Conservation (phyloP, 92 coral and sea anemone species). For the Phymanthus crucifer region DNA sequence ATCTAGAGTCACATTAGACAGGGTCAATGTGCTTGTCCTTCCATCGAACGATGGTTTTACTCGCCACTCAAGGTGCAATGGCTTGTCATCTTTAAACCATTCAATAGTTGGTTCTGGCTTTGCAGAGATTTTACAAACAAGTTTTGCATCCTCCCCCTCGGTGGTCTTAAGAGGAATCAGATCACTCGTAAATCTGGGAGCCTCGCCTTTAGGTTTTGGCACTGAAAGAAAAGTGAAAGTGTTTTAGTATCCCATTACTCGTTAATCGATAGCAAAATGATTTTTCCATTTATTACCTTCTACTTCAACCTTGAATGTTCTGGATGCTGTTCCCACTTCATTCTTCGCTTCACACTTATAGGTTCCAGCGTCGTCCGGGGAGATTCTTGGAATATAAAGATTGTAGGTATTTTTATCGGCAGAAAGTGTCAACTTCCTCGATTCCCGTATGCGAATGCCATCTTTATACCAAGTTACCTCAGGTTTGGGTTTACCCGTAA, state of each 20-base stretch:
- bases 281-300: conserved; percentile 54
- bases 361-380: conserved; percentile 73
- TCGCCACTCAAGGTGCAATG: conserved; percentile 46
- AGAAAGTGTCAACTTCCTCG: conserved; percentile 58
- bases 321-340: conserved; percentile 69
- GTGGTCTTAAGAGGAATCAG: conserved; percentile 60
- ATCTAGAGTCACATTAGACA: conserved; percentile 49
- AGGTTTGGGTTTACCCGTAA: conserved; percentile 88
- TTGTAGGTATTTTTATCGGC: conserved; percentile 58
- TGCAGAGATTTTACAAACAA: conserved; percentile 66
- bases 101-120: conserved; percentile 54
- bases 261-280: neutral
- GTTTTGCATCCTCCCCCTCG: conserved; percentile 66
- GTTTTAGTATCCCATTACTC: neutral
- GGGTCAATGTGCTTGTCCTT: conserved; percentile 38
- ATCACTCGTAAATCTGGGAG: conserved; percentile 61
- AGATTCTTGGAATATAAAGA: conserved; percentile 55
- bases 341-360: conserved; percentile 93
- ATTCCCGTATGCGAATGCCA: conserved; percentile 61
- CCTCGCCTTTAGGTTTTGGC: conserved; percentile 56
- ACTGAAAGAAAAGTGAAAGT: conserved; percentile 29
- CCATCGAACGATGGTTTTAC: conserved; percentile 48
- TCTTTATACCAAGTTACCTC: conserved; percentile 88
- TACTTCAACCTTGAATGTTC: conserved; percentile 67
- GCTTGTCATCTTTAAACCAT: conserved; percentile 77